Conservation (phyloP, 2,113 vertebrate genomes). For the Bostrychus sinensis region DNA sequence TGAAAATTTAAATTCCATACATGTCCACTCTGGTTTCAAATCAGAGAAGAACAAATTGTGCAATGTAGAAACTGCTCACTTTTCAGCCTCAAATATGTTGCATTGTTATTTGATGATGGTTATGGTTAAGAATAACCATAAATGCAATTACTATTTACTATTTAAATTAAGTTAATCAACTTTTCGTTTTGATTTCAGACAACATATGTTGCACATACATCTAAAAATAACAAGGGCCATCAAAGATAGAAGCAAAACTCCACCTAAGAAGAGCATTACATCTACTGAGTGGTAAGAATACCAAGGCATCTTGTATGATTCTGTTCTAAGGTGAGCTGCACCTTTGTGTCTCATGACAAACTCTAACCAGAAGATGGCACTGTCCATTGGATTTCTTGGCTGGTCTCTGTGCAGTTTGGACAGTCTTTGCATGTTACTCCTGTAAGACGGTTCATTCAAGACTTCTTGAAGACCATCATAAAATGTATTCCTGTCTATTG, state of each 20-base stretch:
- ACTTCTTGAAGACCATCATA: conserved; percentile 63
- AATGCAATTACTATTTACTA: background rate
- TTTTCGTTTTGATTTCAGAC: conserved; percentile 35
- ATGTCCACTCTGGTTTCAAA: no score
- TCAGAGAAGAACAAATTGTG: no score
- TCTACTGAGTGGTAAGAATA: conserved; percentile 73
- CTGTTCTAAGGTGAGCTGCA: conserved; percentile 74
- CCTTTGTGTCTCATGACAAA: conserved; percentile 80
- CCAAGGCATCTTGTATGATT: conserved; percentile 76
- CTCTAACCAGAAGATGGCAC: conserved; percentile 80
- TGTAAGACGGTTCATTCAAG: conserved; percentile 71
- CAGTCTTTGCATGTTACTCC: conserved; percentile 73
- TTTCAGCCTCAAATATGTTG: no score
- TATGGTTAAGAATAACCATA: no score
- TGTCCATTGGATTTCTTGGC: conserved; percentile 65
- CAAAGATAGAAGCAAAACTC: conserved; percentile 31
- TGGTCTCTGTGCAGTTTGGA: conserved; percentile 74
- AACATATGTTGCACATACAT: conserved; percentile 22
- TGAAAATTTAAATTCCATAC: no score
- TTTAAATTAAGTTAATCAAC: conserved; percentile 9
- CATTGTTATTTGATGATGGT: no score
- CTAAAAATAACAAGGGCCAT: conserved; percentile 7
- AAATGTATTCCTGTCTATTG: conserved; percentile 55
- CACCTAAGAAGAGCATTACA: conserved; percentile 49
- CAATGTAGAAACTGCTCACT: no score